Evolutionary conservation across 2,888 invertebrate genomes (phyloP).

Genomic region (Reticulitermes lucifugus): DNA sequence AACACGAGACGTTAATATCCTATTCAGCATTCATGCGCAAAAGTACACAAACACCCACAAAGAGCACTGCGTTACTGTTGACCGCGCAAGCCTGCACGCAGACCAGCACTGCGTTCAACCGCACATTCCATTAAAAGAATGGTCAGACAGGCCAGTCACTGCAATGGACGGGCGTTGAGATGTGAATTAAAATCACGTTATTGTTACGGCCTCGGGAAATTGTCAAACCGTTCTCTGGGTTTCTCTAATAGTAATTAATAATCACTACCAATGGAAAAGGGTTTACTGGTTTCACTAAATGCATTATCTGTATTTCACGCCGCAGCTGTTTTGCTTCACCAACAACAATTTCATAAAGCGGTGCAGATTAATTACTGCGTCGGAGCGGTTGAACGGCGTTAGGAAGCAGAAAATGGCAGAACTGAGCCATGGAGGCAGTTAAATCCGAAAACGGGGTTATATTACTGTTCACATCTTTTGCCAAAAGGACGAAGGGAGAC

Average conservation of each 20-base stretch:
- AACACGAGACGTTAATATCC: no score
- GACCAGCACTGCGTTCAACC: background rate
- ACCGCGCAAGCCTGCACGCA: background rate
- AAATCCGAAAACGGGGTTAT: no score
- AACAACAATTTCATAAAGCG: slow-evolving; percentile 6
- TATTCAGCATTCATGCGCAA: background rate
- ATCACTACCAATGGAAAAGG: background rate
- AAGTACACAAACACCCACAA: background rate
- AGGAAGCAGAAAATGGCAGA: background rate
- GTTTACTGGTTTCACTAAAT: background rate
- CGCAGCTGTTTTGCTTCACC: background rate
- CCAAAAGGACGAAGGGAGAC: no score
- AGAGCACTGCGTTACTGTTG: background rate
- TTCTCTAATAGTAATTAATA: background rate
- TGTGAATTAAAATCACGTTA: no score
- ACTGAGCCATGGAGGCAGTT: no score
- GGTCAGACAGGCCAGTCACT: background rate
- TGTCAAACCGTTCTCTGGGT: background rate
- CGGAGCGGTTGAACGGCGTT: background rate
- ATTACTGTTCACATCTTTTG: no score
- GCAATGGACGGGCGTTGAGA: background rate
- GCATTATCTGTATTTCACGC: background rate
- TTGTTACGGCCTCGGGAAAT: background rate
- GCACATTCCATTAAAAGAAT: background rate
- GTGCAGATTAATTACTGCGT: background rate